Conservation (phyloP, 1,140 invertebrate species). For the Lepidostoma basale region DNA sequence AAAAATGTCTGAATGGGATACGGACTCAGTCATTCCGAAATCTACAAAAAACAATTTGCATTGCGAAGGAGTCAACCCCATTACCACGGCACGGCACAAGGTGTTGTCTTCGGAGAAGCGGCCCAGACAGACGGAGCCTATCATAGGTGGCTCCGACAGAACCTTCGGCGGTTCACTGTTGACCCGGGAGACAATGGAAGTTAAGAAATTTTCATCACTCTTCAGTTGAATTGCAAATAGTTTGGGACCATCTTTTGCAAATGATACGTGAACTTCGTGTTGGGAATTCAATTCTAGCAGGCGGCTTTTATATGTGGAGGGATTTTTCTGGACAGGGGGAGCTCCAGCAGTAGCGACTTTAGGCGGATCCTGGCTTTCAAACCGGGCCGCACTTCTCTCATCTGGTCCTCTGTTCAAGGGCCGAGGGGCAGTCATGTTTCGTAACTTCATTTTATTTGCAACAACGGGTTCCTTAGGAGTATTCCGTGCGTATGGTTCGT, state of each 20-base stretch:
- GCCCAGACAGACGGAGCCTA: slow-evolving; percentile 74
- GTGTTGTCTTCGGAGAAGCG: slow-evolving; percentile 67
- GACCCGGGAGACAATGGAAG: slow-evolving; percentile 70
- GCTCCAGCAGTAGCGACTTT: slow-evolving; percentile 39
- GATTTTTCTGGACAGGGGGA: slow-evolving; percentile 51
- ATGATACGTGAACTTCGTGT: slow-evolving; percentile 73
- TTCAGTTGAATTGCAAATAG: slow-evolving; percentile 75
- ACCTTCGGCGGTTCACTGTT: slow-evolving; percentile 64
- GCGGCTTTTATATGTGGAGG: slow-evolving; percentile 64
- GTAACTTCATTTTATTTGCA: neutral
- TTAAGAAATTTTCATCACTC: slow-evolving; percentile 62
- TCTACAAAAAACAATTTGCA: slow-evolving; percentile 78
- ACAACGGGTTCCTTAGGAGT: neutral
- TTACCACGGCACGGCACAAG: slow-evolving; percentile 75
- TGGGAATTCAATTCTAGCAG: slow-evolving; percentile 63
- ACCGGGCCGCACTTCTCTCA: slow-evolving; percentile 9
- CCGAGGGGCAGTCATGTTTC: slow-evolving; percentile 23
- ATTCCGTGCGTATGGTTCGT: neutral
- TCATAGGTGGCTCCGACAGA: slow-evolving; percentile 66
- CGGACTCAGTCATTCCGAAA: slow-evolving; percentile 75
- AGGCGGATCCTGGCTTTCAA: slow-evolving; percentile 34
- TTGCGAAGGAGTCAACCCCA: slow-evolving; percentile 64
- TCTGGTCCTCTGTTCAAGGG: slow-evolving; percentile 23
- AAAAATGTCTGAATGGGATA: slow-evolving; percentile 71
- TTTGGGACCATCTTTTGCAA: slow-evolving; percentile 75